Evolutionary conservation across 2,888 invertebrate genomes (phyloP), one percentile per base, ranked within the genome.

Genomic region (Neuroscelio doddi): DNA sequence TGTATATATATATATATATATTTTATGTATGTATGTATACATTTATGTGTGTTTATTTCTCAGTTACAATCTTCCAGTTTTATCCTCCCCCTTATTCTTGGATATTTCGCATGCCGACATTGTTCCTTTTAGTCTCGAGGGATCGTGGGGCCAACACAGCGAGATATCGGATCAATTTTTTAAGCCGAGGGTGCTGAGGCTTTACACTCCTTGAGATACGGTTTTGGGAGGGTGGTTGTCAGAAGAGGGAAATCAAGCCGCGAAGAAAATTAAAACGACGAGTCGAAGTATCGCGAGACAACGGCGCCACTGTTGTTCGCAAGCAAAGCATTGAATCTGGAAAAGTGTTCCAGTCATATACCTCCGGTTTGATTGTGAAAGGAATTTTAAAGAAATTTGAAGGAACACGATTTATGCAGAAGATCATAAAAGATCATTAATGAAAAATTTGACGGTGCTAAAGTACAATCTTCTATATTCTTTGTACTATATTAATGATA

Each of bases 111-210:
- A 71, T 76, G 73, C 70, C 72, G 76, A 77, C 77, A 82, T 82
- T 82, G 81, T 82, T 79, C 81, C 80, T 79, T 80, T 79, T 77
- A 76, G 75, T 78, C 80, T 74, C 77, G 49, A 49, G 79, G 80
- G 81, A 80, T 80, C 78, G 79, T 73, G 76, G 72, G 79, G 74
- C 80, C 79, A 81, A 81, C 81, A 79, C 80, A 76, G 76, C 80
- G 80, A 81, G 82, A 83, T 84, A 84, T 83, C 83, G 83, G 84
- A 83, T 84, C 83, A 83, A 83, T 84, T 84, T 83, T 84, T 84
- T 83, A 83, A 83, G 82, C 82, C 80, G 80, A 82, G 82, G 82
- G 82, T 80, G 82, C 76, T 72, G 81, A 82, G 80, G 82, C 82
- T 82, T 82, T 82, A 79, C 82, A 81, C 82, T 81, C 75, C 80